Evolutionary conservation across 1,140 invertebrate genomes (phyloP).

Genomic region (Philaenus spumarius): DNA sequence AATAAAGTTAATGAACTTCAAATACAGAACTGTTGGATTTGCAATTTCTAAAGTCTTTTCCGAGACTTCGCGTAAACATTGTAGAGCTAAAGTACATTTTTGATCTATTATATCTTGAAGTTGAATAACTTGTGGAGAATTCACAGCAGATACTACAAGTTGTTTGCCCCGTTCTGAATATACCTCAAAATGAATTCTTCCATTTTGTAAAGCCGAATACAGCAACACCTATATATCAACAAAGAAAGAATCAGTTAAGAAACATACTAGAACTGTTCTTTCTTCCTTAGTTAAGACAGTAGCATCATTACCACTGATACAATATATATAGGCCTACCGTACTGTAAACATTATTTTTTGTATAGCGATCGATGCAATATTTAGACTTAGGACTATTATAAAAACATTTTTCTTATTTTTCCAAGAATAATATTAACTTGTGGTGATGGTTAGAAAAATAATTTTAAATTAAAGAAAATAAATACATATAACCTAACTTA

Average conservation of each 20-base stretch:
- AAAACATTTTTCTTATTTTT: neutral
- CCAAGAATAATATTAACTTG: too few species aligned
- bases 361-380: too few species aligned
- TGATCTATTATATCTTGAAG: slow-evolving; percentile 1
- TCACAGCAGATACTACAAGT: neutral
- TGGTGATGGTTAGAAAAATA: too few species aligned
- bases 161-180: neutral
- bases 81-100: neutral
- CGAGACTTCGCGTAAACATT: slow-evolving; percentile 1
- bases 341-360: too few species aligned
- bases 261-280: too few species aligned
- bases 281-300: too few species aligned
- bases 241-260: too few species aligned
- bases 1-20: slow-evolving; percentile 7
- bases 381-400: neutral
- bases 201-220: slow-evolving; percentile 6
- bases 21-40: slow-evolving; percentile 10
- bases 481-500: too few species aligned
- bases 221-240: neutral
- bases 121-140: neutral
- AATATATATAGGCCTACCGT: too few species aligned
- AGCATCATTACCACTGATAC: too few species aligned
- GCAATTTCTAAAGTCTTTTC: slow-evolving; percentile 1
- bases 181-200: neutral
- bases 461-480: too few species aligned